These are phyloP conservation scores for Catharus bicknelli DNA, from an alignment of 2,113 vertebrate genomes.

Conservation along the genomic window DNA sequence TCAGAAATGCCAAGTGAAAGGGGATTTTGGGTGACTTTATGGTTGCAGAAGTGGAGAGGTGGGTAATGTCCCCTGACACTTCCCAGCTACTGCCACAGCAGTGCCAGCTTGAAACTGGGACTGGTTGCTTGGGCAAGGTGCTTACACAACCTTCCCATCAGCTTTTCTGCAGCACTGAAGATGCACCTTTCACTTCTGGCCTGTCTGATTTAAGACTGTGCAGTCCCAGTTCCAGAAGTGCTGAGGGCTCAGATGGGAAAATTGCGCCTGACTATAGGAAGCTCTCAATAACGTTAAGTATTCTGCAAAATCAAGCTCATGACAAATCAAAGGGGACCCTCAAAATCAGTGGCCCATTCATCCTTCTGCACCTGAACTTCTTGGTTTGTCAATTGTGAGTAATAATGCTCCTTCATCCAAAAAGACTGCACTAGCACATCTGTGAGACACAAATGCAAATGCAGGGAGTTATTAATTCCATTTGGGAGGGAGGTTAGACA, in stretches of 20 bases:
- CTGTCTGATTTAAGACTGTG: background rate
- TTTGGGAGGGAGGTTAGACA: constrained; percentile 45
- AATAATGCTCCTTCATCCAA: constrained; percentile 35
- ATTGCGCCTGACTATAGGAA: constrained; percentile 48
- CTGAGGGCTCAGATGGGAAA: constrained; percentile 39
- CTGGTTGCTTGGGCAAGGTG: background rate
- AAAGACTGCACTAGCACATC: constrained; percentile 19
- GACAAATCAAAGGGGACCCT: constrained; percentile 49
- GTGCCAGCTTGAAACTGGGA: background rate
- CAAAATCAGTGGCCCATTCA: constrained; percentile 65
- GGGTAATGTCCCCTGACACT: background rate
- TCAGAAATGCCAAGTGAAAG: background rate
- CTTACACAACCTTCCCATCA: background rate
- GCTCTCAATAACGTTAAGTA: constrained; percentile 27
- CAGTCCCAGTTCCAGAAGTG: background rate
- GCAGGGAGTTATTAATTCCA: constrained; percentile 5
- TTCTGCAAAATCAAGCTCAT: constrained; percentile 51
- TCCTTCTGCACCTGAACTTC: constrained; percentile 59
- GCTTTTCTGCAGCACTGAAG: background rate
- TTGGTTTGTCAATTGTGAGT: constrained; percentile 49
- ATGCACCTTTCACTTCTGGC: background rate
- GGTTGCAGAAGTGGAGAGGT: background rate
- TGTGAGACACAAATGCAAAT: constrained; percentile 62
- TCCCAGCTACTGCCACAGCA: background rate
- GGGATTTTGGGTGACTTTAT: background rate